Evolutionary conservation across 1,140 invertebrate genomes (phyloP).

Genomic region (Atopsyche davidsoni): DNA sequence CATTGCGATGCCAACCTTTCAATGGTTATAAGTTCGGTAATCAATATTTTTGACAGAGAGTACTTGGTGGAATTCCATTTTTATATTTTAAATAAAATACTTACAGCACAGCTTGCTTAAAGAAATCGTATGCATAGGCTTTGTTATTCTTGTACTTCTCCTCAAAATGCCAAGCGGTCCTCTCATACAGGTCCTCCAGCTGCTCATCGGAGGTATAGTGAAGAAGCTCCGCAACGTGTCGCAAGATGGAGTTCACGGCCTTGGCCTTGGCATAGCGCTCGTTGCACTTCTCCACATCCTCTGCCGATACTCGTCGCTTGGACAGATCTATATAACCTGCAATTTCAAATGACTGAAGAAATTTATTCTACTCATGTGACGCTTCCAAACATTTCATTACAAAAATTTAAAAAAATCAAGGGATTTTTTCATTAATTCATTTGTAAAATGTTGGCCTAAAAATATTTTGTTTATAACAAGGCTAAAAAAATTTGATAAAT

Average conservation of each 20-base stretch:
- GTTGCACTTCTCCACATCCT: constrained; percentile 97
- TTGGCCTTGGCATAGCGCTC: constrained; percentile 98
- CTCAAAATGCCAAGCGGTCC: constrained; percentile 99
- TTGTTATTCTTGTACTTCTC: constrained; percentile 96
- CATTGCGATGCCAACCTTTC: not conserved
- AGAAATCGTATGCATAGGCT: constrained; percentile 92
- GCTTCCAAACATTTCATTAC: too few relatives aligned
- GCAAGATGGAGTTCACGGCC: constrained; percentile 95
- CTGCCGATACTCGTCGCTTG: constrained; percentile 94
- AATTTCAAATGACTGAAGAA: constrained; percentile 1
- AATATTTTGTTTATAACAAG: too few relatives aligned
- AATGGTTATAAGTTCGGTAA: constrained; percentile 22
- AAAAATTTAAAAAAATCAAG: too few relatives aligned
- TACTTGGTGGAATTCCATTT: too few relatives aligned
- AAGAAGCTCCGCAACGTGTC: constrained; percentile 94
- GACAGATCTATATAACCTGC: constrained; percentile 98
- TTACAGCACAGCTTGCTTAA: constrained; percentile 96
- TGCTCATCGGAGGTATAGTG: constrained; percentile 87
- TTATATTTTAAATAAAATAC: too few relatives aligned
- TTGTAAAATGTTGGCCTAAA: too few relatives aligned
- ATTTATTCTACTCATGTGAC: too few relatives aligned
- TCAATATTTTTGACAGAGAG: constrained; percentile 17
- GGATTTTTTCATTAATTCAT: too few relatives aligned
- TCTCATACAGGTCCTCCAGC: constrained; percentile 90
- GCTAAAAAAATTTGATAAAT: not conserved